Conservation (phyloP, 2,888 invertebrate genomes). For the Chironomus riparius region DNA sequence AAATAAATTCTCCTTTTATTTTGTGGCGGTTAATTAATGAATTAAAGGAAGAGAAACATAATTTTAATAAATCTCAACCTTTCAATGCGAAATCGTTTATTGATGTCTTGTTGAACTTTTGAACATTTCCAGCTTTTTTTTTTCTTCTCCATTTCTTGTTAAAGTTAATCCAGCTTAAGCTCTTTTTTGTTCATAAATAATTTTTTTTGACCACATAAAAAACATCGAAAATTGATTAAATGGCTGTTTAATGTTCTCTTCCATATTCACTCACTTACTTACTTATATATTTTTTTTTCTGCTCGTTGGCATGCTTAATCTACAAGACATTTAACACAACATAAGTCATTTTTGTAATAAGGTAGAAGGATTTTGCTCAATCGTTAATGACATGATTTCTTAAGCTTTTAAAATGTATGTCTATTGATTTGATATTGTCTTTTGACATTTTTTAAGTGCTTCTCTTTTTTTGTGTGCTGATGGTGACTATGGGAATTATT, state of each 20-base stretch:
- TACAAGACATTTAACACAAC: too few relatives aligned
- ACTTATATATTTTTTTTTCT: too few relatives aligned
- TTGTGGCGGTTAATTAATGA: slow-evolving; percentile 1
- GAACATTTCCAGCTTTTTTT: background rate
- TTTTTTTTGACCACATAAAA: background rate
- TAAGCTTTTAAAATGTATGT: too few relatives aligned
- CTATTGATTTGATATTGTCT: too few relatives aligned
- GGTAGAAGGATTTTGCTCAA: too few relatives aligned
- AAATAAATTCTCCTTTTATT: background rate
- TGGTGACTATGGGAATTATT: too few relatives aligned
- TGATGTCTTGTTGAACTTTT: slow-evolving; percentile 6
- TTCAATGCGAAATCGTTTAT: background rate
- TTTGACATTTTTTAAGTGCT: too few relatives aligned
- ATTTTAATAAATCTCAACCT: slow-evolving; percentile 2
- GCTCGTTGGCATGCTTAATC: too few relatives aligned
- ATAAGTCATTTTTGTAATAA: too few relatives aligned
- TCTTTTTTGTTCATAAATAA: background rate
- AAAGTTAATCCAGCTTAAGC: slow-evolving; percentile 4
- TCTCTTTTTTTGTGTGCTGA: too few relatives aligned
- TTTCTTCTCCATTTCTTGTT: background rate
- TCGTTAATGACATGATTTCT: too few relatives aligned
- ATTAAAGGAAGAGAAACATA: background rate
- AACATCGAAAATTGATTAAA: background rate
- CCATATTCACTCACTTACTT: too few relatives aligned
- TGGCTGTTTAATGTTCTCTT: background rate